Percentiles rank a stretch among this genome's conserved stretches.
Conservation (phyloP, 53 echinoderm and acorn worm genomes). For the Actinopyga echinites region DNA sequence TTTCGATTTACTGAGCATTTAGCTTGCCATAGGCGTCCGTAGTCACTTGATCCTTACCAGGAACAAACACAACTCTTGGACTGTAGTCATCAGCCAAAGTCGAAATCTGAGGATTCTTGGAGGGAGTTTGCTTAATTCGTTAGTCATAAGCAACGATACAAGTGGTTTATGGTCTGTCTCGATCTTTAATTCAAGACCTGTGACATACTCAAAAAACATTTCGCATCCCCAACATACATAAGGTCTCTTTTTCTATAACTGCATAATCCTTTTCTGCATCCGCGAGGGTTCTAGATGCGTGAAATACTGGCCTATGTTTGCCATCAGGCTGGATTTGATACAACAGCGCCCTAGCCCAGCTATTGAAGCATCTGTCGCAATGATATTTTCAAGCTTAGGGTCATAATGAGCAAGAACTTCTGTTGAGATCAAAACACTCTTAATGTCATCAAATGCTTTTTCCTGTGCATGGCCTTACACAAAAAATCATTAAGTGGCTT, state of each 20-base stretch:
- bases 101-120: conserved; percentile 45
- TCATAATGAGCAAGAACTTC: conserved; percentile 53
- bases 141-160: conserved; percentile 25
- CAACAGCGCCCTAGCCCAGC: conserved; percentile 54
- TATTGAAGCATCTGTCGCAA: conserved; percentile 50
- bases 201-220: background rate
- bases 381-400: conserved; percentile 35
- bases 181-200: conserved; percentile 49
- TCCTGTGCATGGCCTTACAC: too few species aligned
- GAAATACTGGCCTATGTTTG: conserved; percentile 49
- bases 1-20: too few species aligned
- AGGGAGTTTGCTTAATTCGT: conserved; percentile 28
- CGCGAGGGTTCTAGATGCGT: conserved; percentile 62
- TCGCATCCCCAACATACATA: background rate
- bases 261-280: conserved; percentile 30
- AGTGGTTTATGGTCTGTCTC: conserved; percentile 62
- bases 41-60: conserved; percentile 37
- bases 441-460: conserved; percentile 14
- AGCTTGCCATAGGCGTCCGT: conserved; percentile 47
- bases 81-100: conserved; percentile 26
- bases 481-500: conserved; percentile 55
- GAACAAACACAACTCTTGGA: conserved; percentile 34
- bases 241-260: background rate
- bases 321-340: conserved; percentile 60
- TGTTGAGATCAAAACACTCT: background rate